Evolutionary conservation across 2,797 vertebrate genomes (phyloP), one percentile per base, ranked within the genome.

Genomic region (Heterohyrax brucei): DNA sequence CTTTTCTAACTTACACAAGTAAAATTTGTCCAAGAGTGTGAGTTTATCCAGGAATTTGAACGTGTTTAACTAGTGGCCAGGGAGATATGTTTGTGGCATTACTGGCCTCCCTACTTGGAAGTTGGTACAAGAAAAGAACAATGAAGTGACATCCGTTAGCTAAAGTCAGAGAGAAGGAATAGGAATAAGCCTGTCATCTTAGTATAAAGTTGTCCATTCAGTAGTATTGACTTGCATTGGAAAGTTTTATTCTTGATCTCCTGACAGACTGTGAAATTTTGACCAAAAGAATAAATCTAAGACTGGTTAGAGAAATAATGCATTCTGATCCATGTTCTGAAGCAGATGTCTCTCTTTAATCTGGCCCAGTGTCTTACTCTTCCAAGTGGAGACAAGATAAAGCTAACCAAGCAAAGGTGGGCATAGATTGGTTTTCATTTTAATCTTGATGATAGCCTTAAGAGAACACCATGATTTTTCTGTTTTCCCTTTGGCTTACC

Each of bases 1-100:
- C 8, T 73, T 62, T 87, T 95, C 46, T 44, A 88, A 86, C 9
- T 93, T 95, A 83, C 48, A 73, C 44, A 93, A 84, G 53, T 73
- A 14, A 44, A 39, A 85, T 81, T 91, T 83, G 33, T 56, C 64
- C 56, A 95, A 77, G 46, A 76, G 18, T 95, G 93, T 81, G 73
- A 33, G 8, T 79, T 91, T 82, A 46, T 59, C 62, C 53, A 95
- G 70, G 50, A 73, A 13, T 94, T 94, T 80, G 76, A 28, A 72
- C 16, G 62, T 1, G 7, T 18, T 87, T 81, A 91, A 33, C 80
- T 87, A 39, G 39, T 72, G n/a, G 18, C n/a, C 28, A 76, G 33
- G 12, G 68, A 92, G 26, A 66, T 88, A 28, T 8, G 30, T 70
- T 93, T 89, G 59, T 12, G 73, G 22, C 2, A 80, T 87, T 72